Evolutionary conservation across 2,888 invertebrate genomes (phyloP).

Genomic region (Subacronicta megacephala): DNA sequence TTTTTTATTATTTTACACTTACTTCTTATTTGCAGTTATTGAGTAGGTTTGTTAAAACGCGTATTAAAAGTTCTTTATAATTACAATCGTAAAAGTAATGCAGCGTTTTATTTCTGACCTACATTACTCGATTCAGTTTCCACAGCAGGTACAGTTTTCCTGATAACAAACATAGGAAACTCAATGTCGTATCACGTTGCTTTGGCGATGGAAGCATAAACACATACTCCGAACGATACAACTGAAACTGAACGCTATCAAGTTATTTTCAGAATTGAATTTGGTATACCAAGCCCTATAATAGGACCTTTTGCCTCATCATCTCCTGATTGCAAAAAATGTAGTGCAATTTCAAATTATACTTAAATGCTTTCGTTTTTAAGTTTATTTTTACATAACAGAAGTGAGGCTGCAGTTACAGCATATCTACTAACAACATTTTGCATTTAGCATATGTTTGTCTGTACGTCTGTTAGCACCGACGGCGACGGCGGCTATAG

Average conservation of each 20-base stretch:
- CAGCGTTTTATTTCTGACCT: slow-evolving; percentile 41
- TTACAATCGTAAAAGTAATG: slow-evolving; percentile 7
- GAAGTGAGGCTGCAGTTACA: slow-evolving; percentile 8
- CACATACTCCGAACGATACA: slow-evolving; percentile 5
- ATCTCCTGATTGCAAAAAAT: slow-evolving; percentile 17
- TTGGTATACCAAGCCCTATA: not conserved
- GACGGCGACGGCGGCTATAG: slow-evolving; percentile 42
- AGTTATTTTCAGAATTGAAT: not conserved
- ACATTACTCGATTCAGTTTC: slow-evolving; percentile 23
- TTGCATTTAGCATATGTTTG: slow-evolving; percentile 49
- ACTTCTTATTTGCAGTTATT: slow-evolving; percentile 38
- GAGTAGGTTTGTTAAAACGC: slow-evolving; percentile 18
- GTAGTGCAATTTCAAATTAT: slow-evolving; percentile 3
- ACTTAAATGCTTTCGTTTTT: not conserved
- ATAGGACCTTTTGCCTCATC: slow-evolving; percentile 17
- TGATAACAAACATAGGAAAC: slow-evolving; percentile 41
- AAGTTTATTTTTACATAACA: slow-evolving; percentile 11
- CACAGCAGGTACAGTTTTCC: slow-evolving; percentile 31
- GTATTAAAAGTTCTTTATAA: slow-evolving; percentile 17
- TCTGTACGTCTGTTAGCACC: slow-evolving; percentile 53
- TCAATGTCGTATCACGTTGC: slow-evolving; percentile 35
- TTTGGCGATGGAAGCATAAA: slow-evolving; percentile 23
- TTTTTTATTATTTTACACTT: slow-evolving; percentile 32
- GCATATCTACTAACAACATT: slow-evolving; percentile 22
- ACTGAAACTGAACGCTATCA: slow-evolving; percentile 11